phyloP scores from a whole-genome alignment of 1,140 invertebrate genomes.

The Cherax quadricarinatus region DNA sequence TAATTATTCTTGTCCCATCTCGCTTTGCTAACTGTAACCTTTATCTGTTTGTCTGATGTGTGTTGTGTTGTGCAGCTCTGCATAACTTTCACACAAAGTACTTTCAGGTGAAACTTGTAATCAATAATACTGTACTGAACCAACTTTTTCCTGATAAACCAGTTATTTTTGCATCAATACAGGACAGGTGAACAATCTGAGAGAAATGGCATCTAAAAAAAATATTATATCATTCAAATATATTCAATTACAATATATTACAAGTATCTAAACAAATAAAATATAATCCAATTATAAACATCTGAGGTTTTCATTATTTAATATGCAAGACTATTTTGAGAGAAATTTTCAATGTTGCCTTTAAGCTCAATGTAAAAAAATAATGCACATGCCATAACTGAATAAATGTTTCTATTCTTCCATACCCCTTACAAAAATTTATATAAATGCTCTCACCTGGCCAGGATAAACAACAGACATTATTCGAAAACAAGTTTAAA shows the following conservation, averaged over 20 bases:
- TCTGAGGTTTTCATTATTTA: neutral
- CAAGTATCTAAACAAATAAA: slow-evolving; percentile 4
- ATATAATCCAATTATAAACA: neutral
- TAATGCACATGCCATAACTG: neutral
- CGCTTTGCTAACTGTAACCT: too few species aligned
- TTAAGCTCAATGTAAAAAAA: neutral
- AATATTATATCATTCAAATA: neutral
- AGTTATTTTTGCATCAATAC: too few species aligned
- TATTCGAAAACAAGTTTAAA: neutral
- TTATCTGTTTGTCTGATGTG: too few species aligned
- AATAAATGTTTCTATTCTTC: neutral
- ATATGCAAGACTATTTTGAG: neutral
- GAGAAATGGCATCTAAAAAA: neutral
- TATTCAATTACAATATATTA: neutral
- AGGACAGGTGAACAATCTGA: too few species aligned
- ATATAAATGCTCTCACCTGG: neutral
- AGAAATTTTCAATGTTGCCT: neutral
- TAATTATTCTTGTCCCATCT: too few species aligned
- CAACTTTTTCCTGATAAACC: too few species aligned
- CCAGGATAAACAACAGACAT: neutral
- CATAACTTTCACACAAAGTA: too few species aligned
- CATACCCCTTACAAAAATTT: neutral
- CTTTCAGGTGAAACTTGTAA: too few species aligned
- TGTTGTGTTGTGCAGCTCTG: too few species aligned
- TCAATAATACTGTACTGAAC: too few species aligned